Percentiles rank a stretch among this genome's conserved stretches.
phyloP scores from a whole-genome alignment of 2,113 vertebrate genomes.

The Aptenodytes forsteri region DNA sequence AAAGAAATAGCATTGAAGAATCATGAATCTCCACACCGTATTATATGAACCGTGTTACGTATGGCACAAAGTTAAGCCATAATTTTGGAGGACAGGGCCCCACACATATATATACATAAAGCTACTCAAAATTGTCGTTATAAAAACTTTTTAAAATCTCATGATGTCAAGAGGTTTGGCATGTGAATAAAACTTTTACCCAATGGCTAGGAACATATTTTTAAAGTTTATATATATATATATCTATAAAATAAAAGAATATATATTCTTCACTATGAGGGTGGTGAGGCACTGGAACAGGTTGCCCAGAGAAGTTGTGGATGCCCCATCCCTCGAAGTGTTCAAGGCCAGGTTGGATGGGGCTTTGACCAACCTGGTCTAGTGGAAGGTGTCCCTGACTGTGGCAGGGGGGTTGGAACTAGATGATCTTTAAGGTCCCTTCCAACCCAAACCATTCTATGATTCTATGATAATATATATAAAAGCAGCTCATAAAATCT shows the following conservation, averaged over 20 bases:
- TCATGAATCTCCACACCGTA: accelerated
- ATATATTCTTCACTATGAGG: neutral
- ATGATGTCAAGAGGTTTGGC: neutral
- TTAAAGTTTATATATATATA: neutral
- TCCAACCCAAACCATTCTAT: neutral
- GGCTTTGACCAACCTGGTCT: too few species aligned
- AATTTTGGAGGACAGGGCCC: neutral
- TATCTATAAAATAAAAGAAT: neutral
- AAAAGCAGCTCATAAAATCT: neutral
- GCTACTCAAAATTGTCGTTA: neutral
- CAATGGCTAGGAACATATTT: neutral
- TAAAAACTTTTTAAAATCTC: neutral
- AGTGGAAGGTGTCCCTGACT: too few species aligned
- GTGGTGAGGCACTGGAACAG: neutral
- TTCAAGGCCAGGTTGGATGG: too few species aligned
- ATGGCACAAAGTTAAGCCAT: neutral
- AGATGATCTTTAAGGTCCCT: too few species aligned
- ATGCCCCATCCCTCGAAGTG: too few species aligned
- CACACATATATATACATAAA: neutral
- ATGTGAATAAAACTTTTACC: neutral
- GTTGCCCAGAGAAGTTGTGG: too few species aligned
- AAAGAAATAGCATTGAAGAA: neutral
- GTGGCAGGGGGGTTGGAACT: too few species aligned
- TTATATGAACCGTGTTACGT: neutral
- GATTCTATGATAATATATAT: neutral